phyloP scores from a whole-genome alignment of 2,888 invertebrate genomes.

The Argyresthia goedartella region DNA sequence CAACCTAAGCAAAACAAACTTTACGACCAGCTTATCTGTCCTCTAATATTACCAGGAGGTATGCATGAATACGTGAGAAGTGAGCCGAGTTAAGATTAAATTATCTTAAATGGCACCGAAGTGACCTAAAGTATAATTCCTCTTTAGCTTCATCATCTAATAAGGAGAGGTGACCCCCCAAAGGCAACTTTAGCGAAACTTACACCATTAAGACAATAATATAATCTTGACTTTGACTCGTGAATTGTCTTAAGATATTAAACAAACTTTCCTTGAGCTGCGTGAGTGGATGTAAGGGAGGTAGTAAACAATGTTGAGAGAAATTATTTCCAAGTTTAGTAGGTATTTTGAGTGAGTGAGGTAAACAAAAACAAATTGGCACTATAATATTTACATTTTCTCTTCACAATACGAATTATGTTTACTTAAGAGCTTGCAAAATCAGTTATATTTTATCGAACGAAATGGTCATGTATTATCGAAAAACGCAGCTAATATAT shows the following conservation, averaged over 20 bases:
- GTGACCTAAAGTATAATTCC: conserved; percentile 68
- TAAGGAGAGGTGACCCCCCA: conserved; percentile 61
- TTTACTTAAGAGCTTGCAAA: no score
- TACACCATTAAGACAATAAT: conserved; percentile 59
- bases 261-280: conserved; percentile 4
- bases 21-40: not conserved
- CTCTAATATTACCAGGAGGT: conserved; percentile 4
- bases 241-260: conserved; percentile 18
- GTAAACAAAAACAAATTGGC: no score
- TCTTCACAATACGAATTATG: no score
- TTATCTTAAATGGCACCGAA: conserved; percentile 62
- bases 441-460: no score
- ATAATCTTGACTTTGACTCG: conserved; percentile 37
- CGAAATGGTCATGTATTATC: no score
- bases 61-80: conserved; percentile 7
- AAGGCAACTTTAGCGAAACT: conserved; percentile 56
- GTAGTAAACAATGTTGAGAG: conserved; percentile 3
- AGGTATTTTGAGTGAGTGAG: no score
- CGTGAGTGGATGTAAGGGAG: not conserved
- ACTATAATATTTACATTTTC: no score
- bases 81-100: conserved; percentile 52
- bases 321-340: not conserved
- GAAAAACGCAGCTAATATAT: no score
- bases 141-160: conserved; percentile 47
- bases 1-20: not conserved